phyloP scores from a whole-genome alignment of 1,140 invertebrate genomes.

The Drosophila kurseongensis region DNA sequence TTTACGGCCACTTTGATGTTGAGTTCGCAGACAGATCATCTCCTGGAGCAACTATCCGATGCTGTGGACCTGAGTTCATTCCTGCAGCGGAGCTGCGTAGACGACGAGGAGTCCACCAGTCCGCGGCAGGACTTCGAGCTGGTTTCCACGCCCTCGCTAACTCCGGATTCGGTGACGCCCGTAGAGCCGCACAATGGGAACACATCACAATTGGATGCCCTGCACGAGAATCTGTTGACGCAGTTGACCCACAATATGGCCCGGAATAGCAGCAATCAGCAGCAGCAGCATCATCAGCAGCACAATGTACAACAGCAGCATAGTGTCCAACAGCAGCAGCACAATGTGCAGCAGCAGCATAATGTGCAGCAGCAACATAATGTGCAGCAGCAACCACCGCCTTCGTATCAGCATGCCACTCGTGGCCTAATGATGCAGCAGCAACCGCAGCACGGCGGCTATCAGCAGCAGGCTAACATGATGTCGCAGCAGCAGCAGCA shows the following conservation, averaged over 20 bases:
- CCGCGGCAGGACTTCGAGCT: slow-evolving; percentile 85
- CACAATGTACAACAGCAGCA: slow-evolving; percentile 35
- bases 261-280: slow-evolving; percentile 43
- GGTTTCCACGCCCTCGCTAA: slow-evolving; percentile 86
- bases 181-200: slow-evolving; percentile 86
- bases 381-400: slow-evolving; percentile 65
- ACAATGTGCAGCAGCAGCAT: slow-evolving; percentile 46
- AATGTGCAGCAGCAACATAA: slow-evolving; percentile 49
- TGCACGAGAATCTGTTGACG: slow-evolving; percentile 87
- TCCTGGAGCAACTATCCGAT: slow-evolving; percentile 89
- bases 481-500: slow-evolving; percentile 52
- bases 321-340: slow-evolving; percentile 40
- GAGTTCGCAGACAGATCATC: slow-evolving; percentile 90
- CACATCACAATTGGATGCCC: slow-evolving; percentile 86
- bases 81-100: slow-evolving; percentile 88
- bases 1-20: slow-evolving; percentile 93
- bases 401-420: slow-evolving; percentile 85
- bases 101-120: slow-evolving; percentile 85
- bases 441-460: slow-evolving; percentile 84
- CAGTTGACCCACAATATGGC: slow-evolving; percentile 86
- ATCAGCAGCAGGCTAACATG: slow-evolving; percentile 61
- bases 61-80: slow-evolving; percentile 90
- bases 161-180: slow-evolving; percentile 88
- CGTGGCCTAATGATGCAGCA: slow-evolving; percentile 83
- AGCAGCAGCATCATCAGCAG: slow-evolving; percentile 44